A percentile compares a stretch with the other conserved stretches of the same genome.
These are phyloP conservation scores for Pseudopleuronectes americanus DNA, from an alignment of 2,797 vertebrate genomes.

Conservation along the genomic window DNA sequence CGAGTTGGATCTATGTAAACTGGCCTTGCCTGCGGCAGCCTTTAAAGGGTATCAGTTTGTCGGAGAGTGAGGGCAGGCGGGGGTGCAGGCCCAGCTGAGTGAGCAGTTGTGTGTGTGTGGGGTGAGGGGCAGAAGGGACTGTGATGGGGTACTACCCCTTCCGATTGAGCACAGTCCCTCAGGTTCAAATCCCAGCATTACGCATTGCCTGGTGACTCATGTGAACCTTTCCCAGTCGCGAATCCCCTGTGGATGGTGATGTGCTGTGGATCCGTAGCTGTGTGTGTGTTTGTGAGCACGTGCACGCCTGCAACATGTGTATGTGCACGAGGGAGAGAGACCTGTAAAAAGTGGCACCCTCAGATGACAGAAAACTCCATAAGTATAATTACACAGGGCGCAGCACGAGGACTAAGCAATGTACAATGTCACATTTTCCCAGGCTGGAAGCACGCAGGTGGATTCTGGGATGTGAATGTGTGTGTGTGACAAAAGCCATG, in stretches of 20 bases:
- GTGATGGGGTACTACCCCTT: conserved; percentile 42
- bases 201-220: conserved; percentile 68
- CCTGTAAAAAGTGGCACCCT: not conserved
- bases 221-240: conserved; percentile 70
- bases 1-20: conserved; percentile 83
- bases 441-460: no score
- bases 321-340: not conserved
- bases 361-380: not conserved
- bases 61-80: conserved; percentile 50
- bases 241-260: conserved; percentile 33
- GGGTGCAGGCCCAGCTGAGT: conserved; percentile 55
- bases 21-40: conserved; percentile 76
- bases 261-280: not conserved
- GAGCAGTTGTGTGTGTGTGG: conserved; percentile 45
- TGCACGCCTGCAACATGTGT: not conserved
- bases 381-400: conserved; percentile 6
- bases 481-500: not conserved
- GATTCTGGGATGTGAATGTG: no score
- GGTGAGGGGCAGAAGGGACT: conserved; percentile 1
- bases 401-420: conserved; percentile 6
- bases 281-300: not conserved
- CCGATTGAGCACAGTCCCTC: conserved; percentile 74
- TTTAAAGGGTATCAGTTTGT: conserved; percentile 82
- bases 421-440: not conserved
- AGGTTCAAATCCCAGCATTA: conserved; percentile 61